These are phyloP conservation scores for Frankliniella intonsa DNA, from an alignment of 2,888 invertebrate genomes.

Conservation along the genomic window DNA sequence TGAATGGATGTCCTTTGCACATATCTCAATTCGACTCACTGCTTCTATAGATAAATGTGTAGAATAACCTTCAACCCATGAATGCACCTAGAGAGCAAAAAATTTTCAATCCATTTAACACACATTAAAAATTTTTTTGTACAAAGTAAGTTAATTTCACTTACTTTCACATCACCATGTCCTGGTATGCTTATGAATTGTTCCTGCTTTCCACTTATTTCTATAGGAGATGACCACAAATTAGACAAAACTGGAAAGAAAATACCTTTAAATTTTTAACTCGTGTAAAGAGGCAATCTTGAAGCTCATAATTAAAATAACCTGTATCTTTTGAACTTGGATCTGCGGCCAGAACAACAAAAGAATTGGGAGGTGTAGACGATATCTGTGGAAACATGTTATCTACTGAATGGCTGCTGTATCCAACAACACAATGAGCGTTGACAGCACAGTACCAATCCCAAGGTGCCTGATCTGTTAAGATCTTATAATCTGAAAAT, in stretches of 20 bases:
- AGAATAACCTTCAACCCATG: constrained; percentile 47
- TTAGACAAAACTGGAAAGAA: no score
- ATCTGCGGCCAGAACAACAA: not conserved
- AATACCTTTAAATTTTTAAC: no score
- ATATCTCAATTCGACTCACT: constrained; percentile 67
- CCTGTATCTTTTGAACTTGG: not conserved
- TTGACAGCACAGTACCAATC: constrained; percentile 60
- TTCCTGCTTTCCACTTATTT: constrained; percentile 39
- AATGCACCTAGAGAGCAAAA: not conserved
- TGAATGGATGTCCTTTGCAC: constrained; percentile 73
- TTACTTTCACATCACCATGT: constrained; percentile 46
- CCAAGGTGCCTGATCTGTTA: constrained; percentile 49
- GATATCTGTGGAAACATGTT: constrained; percentile 59
- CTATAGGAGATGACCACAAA: constrained; percentile 34
- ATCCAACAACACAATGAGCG: constrained; percentile 56
- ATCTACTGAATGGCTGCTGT: constrained; percentile 66
- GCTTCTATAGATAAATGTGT: constrained; percentile 52
- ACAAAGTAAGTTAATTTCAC: not conserved
- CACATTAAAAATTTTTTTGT: not conserved
- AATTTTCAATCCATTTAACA: not conserved
- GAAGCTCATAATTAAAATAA: not conserved
- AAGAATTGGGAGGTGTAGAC: constrained; percentile 35
- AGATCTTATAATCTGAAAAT: constrained; percentile 30
- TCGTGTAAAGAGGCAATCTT: not conserved
- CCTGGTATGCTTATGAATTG: constrained; percentile 46